phyloP scores from a whole-genome alignment of 2,797 vertebrate genomes.

The Erethizon dorsatum region DNA sequence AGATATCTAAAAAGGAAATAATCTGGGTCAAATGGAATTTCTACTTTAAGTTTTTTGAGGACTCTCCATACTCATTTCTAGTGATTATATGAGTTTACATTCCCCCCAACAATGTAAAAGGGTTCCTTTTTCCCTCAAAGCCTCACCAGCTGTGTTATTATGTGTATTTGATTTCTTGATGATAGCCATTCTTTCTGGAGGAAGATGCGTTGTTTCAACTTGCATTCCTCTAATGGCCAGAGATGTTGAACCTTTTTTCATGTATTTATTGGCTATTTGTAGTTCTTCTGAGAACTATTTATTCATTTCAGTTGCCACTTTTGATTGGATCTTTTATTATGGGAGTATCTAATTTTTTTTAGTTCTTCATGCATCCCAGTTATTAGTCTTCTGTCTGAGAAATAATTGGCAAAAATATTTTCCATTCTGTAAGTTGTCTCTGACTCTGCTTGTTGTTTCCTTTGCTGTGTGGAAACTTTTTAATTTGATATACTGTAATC shows the following conservation, averaged over 20 bases:
- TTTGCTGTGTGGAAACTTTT: not conserved
- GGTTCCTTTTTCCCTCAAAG: not conserved
- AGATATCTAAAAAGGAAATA: not conserved
- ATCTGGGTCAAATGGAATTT: not conserved
- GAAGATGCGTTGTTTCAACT: not conserved
- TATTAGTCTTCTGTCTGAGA: not conserved
- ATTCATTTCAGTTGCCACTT: not conserved
- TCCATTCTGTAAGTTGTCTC: not conserved
- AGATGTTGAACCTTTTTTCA: not conserved
- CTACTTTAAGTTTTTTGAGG: not conserved
- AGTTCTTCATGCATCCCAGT: not conserved
- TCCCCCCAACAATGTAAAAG: not conserved
- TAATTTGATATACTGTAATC: not conserved
- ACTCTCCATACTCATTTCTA: not conserved
- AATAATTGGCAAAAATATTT: not conserved
- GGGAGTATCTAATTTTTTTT: not conserved
- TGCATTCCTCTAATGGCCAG: not conserved
- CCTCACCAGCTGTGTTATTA: not conserved
- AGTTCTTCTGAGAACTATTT: not conserved
- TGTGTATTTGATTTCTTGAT: not conserved
- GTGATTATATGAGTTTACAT: not conserved
- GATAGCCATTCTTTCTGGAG: not conserved
- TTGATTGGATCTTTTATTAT: not conserved
- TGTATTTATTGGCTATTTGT: not conserved
- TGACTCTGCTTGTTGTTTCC: not conserved